Base-by-base conservation (phyloP, 1,140 invertebrate species). In the Callitettix versicolor region DNA sequence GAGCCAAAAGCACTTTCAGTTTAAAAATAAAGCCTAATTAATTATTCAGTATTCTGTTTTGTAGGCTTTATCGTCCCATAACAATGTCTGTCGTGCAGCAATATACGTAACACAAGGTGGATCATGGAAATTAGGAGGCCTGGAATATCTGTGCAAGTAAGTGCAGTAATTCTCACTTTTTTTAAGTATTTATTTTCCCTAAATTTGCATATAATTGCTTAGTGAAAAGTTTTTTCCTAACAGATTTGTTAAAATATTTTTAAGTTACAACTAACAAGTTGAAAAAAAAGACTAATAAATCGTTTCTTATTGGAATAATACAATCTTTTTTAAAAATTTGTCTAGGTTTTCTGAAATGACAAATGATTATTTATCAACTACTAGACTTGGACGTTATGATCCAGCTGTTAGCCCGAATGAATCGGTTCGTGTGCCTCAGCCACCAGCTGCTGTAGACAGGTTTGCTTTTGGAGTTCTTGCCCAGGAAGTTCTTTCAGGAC, bases 381-480 rank as follows among this genome's bases (percentile, higher is more conserved):
- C 80, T 20, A 76, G 77, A 65, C 76, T 47, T 12, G 52, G 79
- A 59, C 79, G 87, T 47, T 81, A 82, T 66, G 76, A 84, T 60
- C 78, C 78, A 61, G 79, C 77, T 18, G 71, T 89, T 33, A 78
- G 86, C 64, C 76, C 81, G 2, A 79, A 84, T 69, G 85, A 88
- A 73, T 78, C 82, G 54, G 67, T 64, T 36, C 64, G 71, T 6
- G 72, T 75, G 15, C 63, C 65, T 33, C 55, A 63, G 17, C 66
- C 66, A 34, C 74, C 71, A 36, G 70, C 76, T 63, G 71, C 72
- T 46, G 78, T 91, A 55, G 90, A 94, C 72, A 77, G 83, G 59
- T 91, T 80, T 73, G 82, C 82, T 5, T 91, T 90, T 78, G 85
- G 82, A 33, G 75, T 82, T n/a, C 70, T 92, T 34, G 83, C 81